Conservation (phyloP, 2,888 invertebrate species). For the Drosophila crucigera region DNA sequence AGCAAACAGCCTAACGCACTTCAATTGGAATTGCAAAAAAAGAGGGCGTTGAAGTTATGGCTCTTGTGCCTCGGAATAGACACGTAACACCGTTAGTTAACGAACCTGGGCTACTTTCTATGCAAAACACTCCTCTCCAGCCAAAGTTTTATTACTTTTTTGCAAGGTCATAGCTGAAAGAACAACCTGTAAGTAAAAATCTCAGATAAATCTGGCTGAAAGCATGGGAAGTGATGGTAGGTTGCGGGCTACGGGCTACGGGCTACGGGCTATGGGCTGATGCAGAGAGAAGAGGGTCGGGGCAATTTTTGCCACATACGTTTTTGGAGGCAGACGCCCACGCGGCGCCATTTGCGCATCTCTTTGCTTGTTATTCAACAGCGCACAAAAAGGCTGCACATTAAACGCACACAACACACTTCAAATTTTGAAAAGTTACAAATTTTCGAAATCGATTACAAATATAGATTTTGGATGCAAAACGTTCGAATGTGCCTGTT, state of each 20-base stretch:
- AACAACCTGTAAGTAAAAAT: slow-evolving; percentile 74
- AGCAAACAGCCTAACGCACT: neutral
- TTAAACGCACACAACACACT: slow-evolving; percentile 25
- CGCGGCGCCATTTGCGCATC: slow-evolving; percentile 70
- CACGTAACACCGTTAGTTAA: slow-evolving; percentile 5
- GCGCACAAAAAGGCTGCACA: slow-evolving; percentile 25
- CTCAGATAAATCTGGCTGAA: slow-evolving; percentile 35
- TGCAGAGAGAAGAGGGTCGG: neutral
- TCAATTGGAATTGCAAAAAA: neutral
- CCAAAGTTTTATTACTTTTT: slow-evolving; percentile 49
- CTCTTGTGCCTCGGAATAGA: slow-evolving; percentile 7
- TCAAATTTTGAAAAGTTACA: slow-evolving; percentile 1
- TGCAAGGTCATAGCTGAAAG: slow-evolving; percentile 52
- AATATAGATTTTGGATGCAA: neutral
- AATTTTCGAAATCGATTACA: neutral
- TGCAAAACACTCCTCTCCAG: slow-evolving; percentile 34
- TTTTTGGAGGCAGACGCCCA: slow-evolving; percentile 72
- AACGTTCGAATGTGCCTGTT: slow-evolving; percentile 17
- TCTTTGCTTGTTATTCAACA: slow-evolving; percentile 65
- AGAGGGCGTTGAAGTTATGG: neutral
- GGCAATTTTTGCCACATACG: slow-evolving; percentile 38
- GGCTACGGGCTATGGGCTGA: neutral
- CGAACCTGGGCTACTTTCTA: slow-evolving; percentile 16
- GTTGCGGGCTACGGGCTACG: neutral
- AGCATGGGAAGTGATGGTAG: neutral